Conservation (phyloP, 2,888 invertebrate species). For the Diplolepis rosae region DNA sequence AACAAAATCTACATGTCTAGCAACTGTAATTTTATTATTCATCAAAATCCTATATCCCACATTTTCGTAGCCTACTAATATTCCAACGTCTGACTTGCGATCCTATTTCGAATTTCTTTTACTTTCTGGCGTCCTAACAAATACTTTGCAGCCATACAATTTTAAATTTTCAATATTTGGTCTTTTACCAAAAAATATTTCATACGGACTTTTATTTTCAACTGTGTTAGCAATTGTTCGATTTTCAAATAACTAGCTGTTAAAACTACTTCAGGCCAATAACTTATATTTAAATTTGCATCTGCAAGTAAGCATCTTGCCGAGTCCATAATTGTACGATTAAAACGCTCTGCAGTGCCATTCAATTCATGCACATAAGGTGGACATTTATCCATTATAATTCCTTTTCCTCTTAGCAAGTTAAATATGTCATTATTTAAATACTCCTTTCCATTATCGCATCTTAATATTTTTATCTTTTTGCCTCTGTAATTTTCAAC, state of each 20-base stretch:
- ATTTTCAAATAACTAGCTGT: neutral
- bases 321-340: slow-evolving; percentile 9
- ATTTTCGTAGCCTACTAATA: neutral
- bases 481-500: slow-evolving; percentile 26
- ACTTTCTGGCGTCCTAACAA: no score
- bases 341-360: neutral
- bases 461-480: slow-evolving; percentile 18
- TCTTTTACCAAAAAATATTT: no score
- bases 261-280: neutral
- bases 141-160: no score
- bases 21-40: neutral
- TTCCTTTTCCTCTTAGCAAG: neutral
- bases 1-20: neutral
- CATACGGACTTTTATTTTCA: no score
- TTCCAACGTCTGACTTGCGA: no score
- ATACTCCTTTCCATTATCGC: slow-evolving; percentile 27
- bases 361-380: no score
- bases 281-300: neutral
- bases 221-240: no score
- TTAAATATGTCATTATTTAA: neutral
- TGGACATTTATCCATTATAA: no score
- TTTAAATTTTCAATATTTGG: no score
- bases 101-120: no score
- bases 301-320: neutral
- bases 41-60: neutral